Base-by-base conservation (phyloP, 1,140 invertebrate genomes). In the Acyrthosiphon pisum region DNA sequence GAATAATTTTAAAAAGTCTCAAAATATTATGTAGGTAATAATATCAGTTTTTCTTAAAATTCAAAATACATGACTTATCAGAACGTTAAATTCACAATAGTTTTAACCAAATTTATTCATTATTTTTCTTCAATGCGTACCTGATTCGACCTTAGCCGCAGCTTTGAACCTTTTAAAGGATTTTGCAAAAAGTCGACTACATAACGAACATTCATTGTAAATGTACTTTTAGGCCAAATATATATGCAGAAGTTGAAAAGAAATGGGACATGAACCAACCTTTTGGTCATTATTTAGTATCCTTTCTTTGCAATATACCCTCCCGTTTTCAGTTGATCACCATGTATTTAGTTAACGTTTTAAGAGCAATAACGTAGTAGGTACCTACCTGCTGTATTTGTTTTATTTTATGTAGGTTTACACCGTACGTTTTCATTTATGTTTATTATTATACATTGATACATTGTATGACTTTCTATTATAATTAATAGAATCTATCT, bases 271-370 rank as follows among this genome's bases (percentile, higher is more conserved):
- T 11, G 11, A 44, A 84, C 41, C 22, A 44, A 84, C 83, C 23
- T 44, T 41, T 84, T 26, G 41, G 41, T 37, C 35, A 83, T 83
- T 83, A 83, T 83, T 83, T 83, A 83, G 76, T 83, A 83, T 83
- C 20, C 76, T 83, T 83, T 83, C 35, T 37, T 83, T 37, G 11
- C 35, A 37, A 83, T 37, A 83, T 83, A 83, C 76, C 76, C 76
- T 76, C 35, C 35, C 18, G 76, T 83, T 83, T 83, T 83, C 35
- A 37, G 35, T 23, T 37, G 20, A 83, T 83, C 35, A 37, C 2
- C 76, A 2, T 81, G 7, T 81, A 81, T 81, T 83, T 37, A 83
- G 76, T 9, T 83, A 37, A 83, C 0, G 18, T 83, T 83, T 83
- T 83, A 83, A 22, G 35, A 83, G 60, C 60, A 76, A n/a, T 76